Conservation (phyloP, 2,797 vertebrate species). For the Betta splendens region DNA sequence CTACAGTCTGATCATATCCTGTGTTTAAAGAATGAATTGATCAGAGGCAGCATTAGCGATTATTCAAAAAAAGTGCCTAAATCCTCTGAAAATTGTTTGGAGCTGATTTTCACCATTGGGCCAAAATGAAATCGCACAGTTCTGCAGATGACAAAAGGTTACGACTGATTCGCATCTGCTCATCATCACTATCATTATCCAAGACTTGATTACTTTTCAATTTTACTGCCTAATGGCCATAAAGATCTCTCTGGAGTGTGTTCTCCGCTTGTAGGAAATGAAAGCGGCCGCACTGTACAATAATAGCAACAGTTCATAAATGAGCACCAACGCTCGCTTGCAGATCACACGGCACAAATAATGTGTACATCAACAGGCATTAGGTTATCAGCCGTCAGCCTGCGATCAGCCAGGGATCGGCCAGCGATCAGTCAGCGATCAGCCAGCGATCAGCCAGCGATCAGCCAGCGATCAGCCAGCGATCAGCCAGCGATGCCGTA, state of each 20-base stretch:
- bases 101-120: not conserved
- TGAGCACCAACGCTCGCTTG: slow-evolving; percentile 8
- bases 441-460: too few relatives aligned
- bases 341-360: slow-evolving; percentile 11
- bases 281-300: slow-evolving; percentile 12
- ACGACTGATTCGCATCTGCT: slow-evolving; percentile 2
- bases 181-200: slow-evolving; percentile 26
- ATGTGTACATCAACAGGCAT: too few relatives aligned
- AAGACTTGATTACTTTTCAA: slow-evolving; percentile 27
- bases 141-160: slow-evolving; percentile 17
- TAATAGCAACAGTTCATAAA: not conserved
- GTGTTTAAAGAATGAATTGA: slow-evolving; percentile 6
- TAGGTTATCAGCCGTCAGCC: too few relatives aligned
- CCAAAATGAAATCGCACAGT: slow-evolving; percentile 3
- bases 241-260: slow-evolving; percentile 21
- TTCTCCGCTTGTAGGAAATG: slow-evolving; percentile 18
- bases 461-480: too few relatives aligned
- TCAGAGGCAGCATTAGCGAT: not conserved
- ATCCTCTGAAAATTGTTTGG: slow-evolving; percentile 3
- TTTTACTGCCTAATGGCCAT: slow-evolving; percentile 18
- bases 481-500: too few relatives aligned
- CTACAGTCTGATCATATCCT: too few relatives aligned
- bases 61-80: not conserved
- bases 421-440: too few relatives aligned
- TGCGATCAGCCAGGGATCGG: too few relatives aligned